phyloP scores from a whole-genome alignment of 2,888 invertebrate species.

The Zaprionus obscuricornis region DNA sequence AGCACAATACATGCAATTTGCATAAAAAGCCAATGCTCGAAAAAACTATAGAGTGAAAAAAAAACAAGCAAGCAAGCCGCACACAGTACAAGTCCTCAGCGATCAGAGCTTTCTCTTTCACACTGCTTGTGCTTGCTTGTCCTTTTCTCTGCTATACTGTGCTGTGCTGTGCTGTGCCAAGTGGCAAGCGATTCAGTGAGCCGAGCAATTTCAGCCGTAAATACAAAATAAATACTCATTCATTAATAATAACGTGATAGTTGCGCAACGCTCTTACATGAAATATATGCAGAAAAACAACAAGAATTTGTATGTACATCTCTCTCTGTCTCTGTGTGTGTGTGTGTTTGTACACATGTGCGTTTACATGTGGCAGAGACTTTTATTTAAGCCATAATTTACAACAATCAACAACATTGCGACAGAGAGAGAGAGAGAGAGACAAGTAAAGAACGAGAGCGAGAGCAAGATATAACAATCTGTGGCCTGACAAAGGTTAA shows the following conservation, averaged over 20 bases:
- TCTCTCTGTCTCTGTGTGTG: background rate
- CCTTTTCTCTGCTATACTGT: no score
- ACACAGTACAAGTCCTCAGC: conserved; percentile 19
- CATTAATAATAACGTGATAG: conserved; percentile 77
- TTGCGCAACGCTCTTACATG: conserved; percentile 43
- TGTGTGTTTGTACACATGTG: background rate
- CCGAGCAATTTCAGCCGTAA: conserved; percentile 62
- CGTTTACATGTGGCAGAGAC: conserved; percentile 46
- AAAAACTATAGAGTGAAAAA: conserved; percentile 21
- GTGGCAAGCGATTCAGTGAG: conserved; percentile 37
- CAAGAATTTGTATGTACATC: conserved; percentile 6
- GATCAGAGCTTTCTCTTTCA: background rate
- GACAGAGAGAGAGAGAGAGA: no score
- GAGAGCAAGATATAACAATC: conserved; percentile 37
- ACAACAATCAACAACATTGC: conserved; percentile 56
- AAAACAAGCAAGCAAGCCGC: conserved; percentile 21
- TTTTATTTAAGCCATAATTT: conserved; percentile 71
- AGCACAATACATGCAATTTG: conserved; percentile 60
- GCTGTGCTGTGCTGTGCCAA: background rate
- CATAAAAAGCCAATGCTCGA: conserved; percentile 60
- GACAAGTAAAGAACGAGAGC: no score
- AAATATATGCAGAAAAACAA: conserved; percentile 23
- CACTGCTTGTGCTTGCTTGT: background rate
- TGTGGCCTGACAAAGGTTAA: conserved; percentile 27
- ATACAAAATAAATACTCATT: conserved; percentile 76